A percentile compares a stretch with the other conserved stretches of the same genome.
Conservation (phyloP, 2,113 vertebrate species). For the Tetrax tetrax region DNA sequence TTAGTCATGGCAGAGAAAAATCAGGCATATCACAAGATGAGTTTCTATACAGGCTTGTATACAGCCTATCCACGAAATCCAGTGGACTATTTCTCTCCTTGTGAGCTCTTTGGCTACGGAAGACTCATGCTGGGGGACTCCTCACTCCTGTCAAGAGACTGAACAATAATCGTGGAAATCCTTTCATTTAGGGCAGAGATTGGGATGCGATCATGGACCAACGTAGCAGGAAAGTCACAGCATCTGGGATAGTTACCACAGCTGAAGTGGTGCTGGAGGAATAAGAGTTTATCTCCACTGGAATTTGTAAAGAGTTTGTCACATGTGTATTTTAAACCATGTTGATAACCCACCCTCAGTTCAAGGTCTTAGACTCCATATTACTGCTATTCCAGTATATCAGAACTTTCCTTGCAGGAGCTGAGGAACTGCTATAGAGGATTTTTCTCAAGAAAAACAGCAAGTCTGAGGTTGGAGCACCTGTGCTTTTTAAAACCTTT, state of each 20-base stretch:
- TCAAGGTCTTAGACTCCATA: not conserved
- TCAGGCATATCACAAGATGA: not conserved
- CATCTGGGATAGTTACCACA: not conserved
- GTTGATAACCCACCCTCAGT: not conserved
- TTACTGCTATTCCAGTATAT: not conserved
- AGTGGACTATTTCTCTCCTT: not conserved
- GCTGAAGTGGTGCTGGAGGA: not conserved
- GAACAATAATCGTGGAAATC: not conserved
- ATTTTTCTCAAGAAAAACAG: not conserved
- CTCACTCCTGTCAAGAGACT: not conserved
- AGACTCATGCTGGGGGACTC: not conserved
- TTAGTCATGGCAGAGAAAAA: not conserved
- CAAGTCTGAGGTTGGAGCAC: not conserved
- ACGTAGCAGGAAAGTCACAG: not conserved
- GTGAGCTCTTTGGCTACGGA: not conserved
- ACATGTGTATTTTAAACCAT: not conserved
- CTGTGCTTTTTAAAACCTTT: not conserved
- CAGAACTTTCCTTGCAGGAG: not conserved
- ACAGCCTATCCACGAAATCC: not conserved
- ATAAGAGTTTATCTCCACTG: not conserved
- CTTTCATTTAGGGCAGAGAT: not conserved
- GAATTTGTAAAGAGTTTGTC: not conserved
- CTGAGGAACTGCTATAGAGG: not conserved
- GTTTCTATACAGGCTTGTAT: not conserved
- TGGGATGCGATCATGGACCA: not conserved